phyloP scores from a whole-genome alignment of 2,888 invertebrate species.

The Chirona hameri region DNA sequence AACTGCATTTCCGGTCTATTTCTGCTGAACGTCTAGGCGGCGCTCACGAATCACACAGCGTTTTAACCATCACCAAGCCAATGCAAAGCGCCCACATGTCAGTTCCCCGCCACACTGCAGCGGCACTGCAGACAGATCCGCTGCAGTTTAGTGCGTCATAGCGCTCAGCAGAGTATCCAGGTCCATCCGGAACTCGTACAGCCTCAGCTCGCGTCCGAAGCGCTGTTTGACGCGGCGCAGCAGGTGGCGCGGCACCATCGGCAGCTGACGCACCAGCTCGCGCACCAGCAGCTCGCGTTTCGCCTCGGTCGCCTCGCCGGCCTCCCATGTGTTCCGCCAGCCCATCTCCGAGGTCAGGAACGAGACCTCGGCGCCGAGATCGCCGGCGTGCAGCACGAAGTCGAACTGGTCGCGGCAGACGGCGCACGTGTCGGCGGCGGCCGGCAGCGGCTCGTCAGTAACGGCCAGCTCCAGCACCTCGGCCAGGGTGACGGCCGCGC shows the following conservation, averaged over 20 bases:
- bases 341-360: background rate
- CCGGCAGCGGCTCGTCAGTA: background rate
- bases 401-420: background rate
- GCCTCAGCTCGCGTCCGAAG: background rate
- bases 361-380: background rate
- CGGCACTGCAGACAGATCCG: too few relatives aligned
- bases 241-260: background rate
- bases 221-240: background rate
- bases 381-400: conserved; percentile 1
- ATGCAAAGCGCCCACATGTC: too few relatives aligned
- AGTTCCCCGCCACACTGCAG: too few relatives aligned
- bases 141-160: too few relatives aligned
- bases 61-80: too few relatives aligned
- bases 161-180: background rate
- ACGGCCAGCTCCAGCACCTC: background rate
- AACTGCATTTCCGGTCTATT: too few relatives aligned
- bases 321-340: background rate
- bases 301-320: background rate
- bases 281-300: background rate
- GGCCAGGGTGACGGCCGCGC: background rate
- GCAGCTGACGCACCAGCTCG: background rate
- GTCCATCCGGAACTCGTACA: background rate
- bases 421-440: background rate
- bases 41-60: too few relatives aligned
- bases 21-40: too few relatives aligned